phyloP scores from a whole-genome alignment of 2,888 invertebrate genomes.

The Eupithecia exiguata region DNA sequence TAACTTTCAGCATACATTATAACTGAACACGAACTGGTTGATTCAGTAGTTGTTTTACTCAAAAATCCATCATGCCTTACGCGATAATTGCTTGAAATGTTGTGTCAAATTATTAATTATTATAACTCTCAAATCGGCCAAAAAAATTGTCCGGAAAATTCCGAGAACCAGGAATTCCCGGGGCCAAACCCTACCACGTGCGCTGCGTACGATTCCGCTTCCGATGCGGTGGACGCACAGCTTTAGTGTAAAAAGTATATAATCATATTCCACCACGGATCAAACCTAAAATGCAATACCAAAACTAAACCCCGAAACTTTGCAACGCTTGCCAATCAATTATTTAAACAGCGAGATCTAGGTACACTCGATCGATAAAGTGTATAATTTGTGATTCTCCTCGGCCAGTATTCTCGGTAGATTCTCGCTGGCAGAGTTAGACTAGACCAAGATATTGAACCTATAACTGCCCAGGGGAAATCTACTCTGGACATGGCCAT shows the following conservation, averaged over 20 bases:
- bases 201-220: too few species aligned
- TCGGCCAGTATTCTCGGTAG: not conserved
- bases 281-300: not conserved
- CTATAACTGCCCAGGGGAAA: conserved; percentile 29
- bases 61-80: too few species aligned
- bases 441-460: conserved; percentile 26
- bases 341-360: not conserved
- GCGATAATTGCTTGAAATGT: too few species aligned
- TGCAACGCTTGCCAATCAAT: not conserved
- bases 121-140: too few species aligned
- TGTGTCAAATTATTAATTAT: too few species aligned
- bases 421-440: conserved; percentile 8
- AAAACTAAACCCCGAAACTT: not conserved
- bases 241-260: not conserved
- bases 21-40: too few species aligned
- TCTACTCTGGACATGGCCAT: conserved; percentile 19
- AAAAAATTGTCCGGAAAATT: too few species aligned
- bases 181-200: too few species aligned
- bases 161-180: too few species aligned
- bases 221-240: too few species aligned
- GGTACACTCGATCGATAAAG: conserved; percentile 2
- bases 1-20: too few species aligned
- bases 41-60: too few species aligned
- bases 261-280: not conserved
- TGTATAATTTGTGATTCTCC: conserved; percentile 24